Evolutionary conservation across 1,140 invertebrate genomes (phyloP).

Genomic region (Nasonia longicornis): DNA sequence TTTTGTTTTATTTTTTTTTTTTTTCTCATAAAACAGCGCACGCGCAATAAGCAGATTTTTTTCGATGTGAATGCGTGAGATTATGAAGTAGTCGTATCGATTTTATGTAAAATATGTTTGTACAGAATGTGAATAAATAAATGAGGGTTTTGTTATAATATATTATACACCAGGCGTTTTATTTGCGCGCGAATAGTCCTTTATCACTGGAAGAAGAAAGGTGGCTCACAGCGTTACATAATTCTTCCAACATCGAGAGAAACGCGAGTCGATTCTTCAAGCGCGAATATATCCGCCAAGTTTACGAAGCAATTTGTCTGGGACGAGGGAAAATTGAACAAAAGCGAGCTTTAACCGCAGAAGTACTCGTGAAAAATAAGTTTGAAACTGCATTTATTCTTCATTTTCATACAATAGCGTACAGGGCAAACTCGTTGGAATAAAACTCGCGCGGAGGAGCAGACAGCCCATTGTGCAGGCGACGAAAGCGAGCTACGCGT

Average conservation of each 20-base stretch:
- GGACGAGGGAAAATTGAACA: no score
- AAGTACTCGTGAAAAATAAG: background rate
- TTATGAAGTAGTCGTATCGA: constrained; percentile 48
- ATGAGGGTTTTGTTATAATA: constrained; percentile 65
- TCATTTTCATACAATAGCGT: background rate
- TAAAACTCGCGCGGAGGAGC: background rate
- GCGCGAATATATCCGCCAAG: no score
- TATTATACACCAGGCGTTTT: constrained; percentile 33
- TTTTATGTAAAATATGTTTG: constrained; percentile 69
- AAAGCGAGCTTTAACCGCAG: no score
- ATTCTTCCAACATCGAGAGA: no score
- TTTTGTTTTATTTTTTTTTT: background rate
- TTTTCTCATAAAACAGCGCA: constrained; percentile 13
- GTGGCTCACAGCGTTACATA: no score
- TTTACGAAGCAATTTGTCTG: no score
- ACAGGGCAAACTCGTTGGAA: background rate
- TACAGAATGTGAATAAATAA: constrained; percentile 69
- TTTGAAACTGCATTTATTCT: background rate
- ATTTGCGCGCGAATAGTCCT: background rate
- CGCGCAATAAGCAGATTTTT: constrained; percentile 21
- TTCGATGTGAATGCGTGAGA: constrained; percentile 38
- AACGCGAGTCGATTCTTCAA: no score
- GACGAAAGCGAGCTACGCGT: background rate
- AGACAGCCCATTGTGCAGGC: background rate
- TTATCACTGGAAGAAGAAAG: background rate